Evolutionary conservation across 2,888 invertebrate species (phyloP).

Genomic region (Dolichomitus sp.): DNA sequence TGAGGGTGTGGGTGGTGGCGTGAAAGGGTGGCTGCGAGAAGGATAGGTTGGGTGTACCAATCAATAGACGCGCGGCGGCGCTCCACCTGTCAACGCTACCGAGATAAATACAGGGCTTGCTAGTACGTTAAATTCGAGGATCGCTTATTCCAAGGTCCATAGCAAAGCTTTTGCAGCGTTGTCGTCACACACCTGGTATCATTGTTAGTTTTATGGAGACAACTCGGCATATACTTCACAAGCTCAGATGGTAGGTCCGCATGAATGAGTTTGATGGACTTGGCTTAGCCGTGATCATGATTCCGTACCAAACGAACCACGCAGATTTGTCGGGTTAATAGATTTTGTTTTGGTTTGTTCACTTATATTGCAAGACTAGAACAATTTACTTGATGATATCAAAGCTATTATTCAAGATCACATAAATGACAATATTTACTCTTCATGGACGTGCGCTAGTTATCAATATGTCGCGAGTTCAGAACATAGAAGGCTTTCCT

Average conservation of each 20-base stretch:
- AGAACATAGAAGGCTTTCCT: not conserved
- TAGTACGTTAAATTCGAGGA: slow-evolving; percentile 48
- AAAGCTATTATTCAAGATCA: not conserved
- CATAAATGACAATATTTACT: not conserved
- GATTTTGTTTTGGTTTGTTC: not conserved
- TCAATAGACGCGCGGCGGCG: slow-evolving; percentile 81
- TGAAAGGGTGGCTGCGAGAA: slow-evolving; percentile 62
- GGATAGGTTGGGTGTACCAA: slow-evolving; percentile 75
- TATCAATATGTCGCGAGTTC: not conserved
- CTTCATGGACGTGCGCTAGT: not conserved
- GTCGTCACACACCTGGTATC: slow-evolving; percentile 27
- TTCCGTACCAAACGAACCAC: not conserved
- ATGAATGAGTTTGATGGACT: slow-evolving; percentile 1
- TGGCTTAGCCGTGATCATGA: not conserved
- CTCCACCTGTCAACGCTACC: slow-evolving; percentile 79
- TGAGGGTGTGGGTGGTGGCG: slow-evolving; percentile 43
- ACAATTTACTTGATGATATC: not conserved
- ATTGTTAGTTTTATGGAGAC: slow-evolving; percentile 19
- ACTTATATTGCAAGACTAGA: not conserved
- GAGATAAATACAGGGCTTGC: slow-evolving; percentile 72
- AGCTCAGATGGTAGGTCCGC: not conserved
- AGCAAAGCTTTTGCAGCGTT: slow-evolving; percentile 13
- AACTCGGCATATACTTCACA: not conserved
- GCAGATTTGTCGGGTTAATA: not conserved
- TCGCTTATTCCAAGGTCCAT: slow-evolving; percentile 36